Conservation (phyloP, 2,797 vertebrate genomes). For the Lagorchestes hirsutus region DNA sequence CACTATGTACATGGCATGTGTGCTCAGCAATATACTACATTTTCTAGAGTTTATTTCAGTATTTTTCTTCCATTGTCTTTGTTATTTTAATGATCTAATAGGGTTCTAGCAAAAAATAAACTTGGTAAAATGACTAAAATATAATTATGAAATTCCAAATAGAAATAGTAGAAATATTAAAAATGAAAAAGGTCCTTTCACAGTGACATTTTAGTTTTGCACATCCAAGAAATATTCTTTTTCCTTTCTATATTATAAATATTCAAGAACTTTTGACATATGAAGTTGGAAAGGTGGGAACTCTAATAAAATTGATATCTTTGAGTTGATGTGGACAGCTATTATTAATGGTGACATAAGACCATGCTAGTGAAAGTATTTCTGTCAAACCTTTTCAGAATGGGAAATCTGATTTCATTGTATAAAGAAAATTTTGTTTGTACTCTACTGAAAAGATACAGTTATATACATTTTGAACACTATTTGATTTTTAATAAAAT, state of each 20-base stretch:
- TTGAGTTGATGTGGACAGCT: slow-evolving; percentile 9
- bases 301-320: slow-evolving; percentile 22
- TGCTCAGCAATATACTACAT: background rate
- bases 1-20: background rate
- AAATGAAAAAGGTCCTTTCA: background rate
- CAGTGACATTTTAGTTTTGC: background rate
- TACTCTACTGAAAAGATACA: background rate
- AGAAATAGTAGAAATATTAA: background rate
- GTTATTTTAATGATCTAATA: background rate
- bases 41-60: background rate
- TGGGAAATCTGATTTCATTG: background rate
- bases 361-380: background rate
- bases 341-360: slow-evolving; percentile 46
- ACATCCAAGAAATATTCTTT: slow-evolving; percentile 35
- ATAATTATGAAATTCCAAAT: background rate
- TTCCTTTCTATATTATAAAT: slow-evolving; percentile 37
- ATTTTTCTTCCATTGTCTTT: background rate
- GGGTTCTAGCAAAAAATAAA: background rate
- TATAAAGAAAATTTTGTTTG: slow-evolving; percentile 1
- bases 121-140: slow-evolving; percentile 45
- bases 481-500: slow-evolving; percentile 47
- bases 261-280: slow-evolving; percentile 24
- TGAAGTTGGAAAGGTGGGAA: slow-evolving; percentile 20
- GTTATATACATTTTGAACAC: background rate
- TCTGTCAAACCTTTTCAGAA: background rate